Base-by-base conservation (phyloP, 2,797 vertebrate species). In the Rousettus madagascariensis region DNA sequence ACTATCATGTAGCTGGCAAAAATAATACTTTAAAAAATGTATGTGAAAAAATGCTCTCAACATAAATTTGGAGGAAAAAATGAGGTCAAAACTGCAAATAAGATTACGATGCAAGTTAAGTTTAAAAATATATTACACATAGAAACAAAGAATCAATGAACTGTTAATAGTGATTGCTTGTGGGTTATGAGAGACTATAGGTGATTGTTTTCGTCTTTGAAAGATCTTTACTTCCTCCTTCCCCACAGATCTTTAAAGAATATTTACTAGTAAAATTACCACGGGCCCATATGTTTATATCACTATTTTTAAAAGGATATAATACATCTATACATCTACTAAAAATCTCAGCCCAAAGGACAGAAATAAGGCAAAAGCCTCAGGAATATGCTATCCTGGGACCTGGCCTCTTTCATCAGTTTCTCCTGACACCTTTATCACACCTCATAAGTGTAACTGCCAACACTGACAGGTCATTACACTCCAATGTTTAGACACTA, bases 101-200 rank as follows among this genome's bases (percentile, higher is more conserved):
- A 72, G 5, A 84, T 17, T 55, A 79, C 77, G 38, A 83, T 68
- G 55, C 26, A 95, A 91, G 46, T 26, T 38, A 83, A 38, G 33
- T 91, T 82, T 88, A 65, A 95, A 96, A 93, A 82, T 3, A 71
- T 36, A 94, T 74, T 84, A 83, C 6, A 22, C 51, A 91, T 1
- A 69, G 26, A 94, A 86, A 71, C 63, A 79, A 87, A 86, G 55
- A 86, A 90, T 68, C 46, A 65, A 51, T 3, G 33, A 66, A 77
- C 22, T 74, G 30, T 24, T 38, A n/a, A 63, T 9, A 79, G 49
- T 90, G n/a, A 77, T 36, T 87, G 72, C 22, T 87, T 86, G 10
- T 53, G n/a, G 51, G 2, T 82, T 65, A 82, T 69, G 46, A 80
- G 46, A 91, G 46, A 91, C 24, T 65, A 89, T 17, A 13, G 51